Evolutionary conservation across 2,888 invertebrate genomes (phyloP).

Genomic region (Diogma glabrata): DNA sequence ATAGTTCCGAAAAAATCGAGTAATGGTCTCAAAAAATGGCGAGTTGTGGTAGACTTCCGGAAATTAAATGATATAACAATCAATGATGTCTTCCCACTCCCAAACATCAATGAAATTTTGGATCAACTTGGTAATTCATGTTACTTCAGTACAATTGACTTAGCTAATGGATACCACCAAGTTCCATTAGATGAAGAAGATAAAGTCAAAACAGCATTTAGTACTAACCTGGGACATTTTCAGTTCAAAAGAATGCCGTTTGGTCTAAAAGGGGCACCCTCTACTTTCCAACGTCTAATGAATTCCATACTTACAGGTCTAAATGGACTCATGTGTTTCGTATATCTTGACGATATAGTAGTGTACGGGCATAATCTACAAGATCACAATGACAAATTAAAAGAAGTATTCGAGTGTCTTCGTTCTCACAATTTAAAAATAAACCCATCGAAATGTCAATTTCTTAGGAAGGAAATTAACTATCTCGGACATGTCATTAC

Average conservation of each 20-base stretch:
- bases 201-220: neutral
- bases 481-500: neutral
- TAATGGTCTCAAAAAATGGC: neutral
- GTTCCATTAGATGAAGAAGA: neutral
- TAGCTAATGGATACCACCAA: neutral
- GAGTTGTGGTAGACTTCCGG: neutral
- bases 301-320: neutral
- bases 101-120: neutral
- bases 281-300: neutral
- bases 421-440: neutral
- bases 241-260: neutral
- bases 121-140: neutral
- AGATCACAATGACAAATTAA: neutral
- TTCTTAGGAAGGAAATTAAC: too few species aligned
- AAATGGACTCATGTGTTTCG: neutral
- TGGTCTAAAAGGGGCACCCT: neutral
- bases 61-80: neutral
- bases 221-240: neutral
- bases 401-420: neutral
- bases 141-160: neutral
- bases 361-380: neutral
- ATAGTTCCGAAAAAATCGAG: too few species aligned
- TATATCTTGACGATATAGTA: slow-evolving; percentile 2
- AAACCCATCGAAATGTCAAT: too few species aligned
- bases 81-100: neutral